A percentile compares a stretch with the other conserved stretches of the same genome.
Evolutionary conservation across 2,888 invertebrate species (phyloP).

Genomic region (Troilus luridus): DNA sequence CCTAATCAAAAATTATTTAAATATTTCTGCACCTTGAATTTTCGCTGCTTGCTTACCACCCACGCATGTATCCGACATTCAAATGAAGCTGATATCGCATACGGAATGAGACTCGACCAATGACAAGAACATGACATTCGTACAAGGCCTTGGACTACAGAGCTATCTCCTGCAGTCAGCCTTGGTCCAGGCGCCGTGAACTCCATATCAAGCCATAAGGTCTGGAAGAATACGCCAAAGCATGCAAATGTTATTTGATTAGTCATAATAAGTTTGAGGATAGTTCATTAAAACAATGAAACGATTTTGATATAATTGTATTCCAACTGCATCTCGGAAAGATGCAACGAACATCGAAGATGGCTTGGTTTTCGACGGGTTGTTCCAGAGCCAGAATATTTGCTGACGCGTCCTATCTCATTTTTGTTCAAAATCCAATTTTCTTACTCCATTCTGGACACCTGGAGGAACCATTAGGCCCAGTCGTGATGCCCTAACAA

Average conservation of each 20-base stretch:
- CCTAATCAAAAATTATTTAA: no score
- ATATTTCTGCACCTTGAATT: neutral
- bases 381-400: neutral
- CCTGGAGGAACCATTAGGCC: neutral
- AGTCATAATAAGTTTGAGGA: no score
- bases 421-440: neutral
- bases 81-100: neutral
- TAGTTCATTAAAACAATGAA: no score
- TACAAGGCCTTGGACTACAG: neutral
- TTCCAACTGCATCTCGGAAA: no score
- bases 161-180: neutral
- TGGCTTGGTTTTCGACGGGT: no score
- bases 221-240: no score
- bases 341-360: no score
- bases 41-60: neutral
- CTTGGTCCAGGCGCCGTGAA: neutral
- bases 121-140: slow-evolving; percentile 14
- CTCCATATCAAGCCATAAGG: neutral
- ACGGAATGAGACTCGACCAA: neutral
- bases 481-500: neutral
- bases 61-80: neutral
- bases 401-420: neutral
- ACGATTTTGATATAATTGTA: no score
- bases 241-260: no score
- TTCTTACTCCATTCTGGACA: neutral